A percentile compares a stretch with the other conserved stretches of the same genome.
Conservation (phyloP, 2,797 vertebrate species). For the Enteromius unitaeniatus region DNA sequence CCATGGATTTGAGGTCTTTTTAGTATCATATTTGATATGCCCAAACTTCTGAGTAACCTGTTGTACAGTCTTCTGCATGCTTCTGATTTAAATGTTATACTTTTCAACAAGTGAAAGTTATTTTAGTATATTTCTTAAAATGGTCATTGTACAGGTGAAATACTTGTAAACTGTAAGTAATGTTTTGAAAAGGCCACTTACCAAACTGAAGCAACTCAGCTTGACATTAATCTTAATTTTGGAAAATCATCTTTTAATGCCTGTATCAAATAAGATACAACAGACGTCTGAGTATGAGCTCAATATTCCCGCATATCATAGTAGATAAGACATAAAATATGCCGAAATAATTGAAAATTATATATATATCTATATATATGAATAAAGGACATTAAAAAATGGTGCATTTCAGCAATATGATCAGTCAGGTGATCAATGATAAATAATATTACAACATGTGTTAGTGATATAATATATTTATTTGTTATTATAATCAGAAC, state of each 20-base stretch:
- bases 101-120: neutral
- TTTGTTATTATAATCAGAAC: neutral
- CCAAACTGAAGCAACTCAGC: neutral
- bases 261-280: neutral
- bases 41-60: neutral
- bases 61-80: neutral
- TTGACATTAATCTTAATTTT: neutral
- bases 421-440: too few species aligned
- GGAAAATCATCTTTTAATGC: neutral
- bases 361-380: too few species aligned
- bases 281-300: neutral
- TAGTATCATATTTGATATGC: neutral
- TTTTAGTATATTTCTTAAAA: neutral
- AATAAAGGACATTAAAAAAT: too few species aligned
- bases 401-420: too few species aligned
- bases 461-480: neutral
- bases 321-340: neutral
- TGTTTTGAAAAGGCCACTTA: neutral
- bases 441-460: too few species aligned
- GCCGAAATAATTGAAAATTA: neutral
- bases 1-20: neutral
- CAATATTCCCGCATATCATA: neutral
- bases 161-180: neutral
- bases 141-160: neutral
- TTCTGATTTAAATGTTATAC: neutral